A percentile compares a stretch with the other conserved stretches of the same genome.
phyloP scores from a whole-genome alignment of 2,888 invertebrate species.

The Itoplectis maculator region DNA sequence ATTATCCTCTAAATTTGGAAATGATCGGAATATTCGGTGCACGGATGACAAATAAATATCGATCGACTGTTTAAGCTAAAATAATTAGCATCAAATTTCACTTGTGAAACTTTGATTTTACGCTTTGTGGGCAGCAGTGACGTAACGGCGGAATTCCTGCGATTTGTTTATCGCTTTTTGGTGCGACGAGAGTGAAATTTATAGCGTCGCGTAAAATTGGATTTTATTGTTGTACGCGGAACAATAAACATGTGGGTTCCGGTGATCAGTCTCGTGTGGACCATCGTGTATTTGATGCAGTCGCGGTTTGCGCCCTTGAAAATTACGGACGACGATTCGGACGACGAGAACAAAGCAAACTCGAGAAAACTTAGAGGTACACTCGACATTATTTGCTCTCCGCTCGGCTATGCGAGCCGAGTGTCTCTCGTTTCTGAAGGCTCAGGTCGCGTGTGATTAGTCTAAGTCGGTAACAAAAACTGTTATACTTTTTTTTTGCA shows the following conservation, averaged over 20 bases:
- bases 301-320: conserved; percentile 59
- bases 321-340: conserved; percentile 26
- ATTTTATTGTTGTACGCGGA: conserved; percentile 1
- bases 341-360: conserved; percentile 28
- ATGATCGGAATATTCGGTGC: conserved; percentile 36
- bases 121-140: neutral
- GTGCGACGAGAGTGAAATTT: neutral
- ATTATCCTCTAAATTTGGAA: conserved; percentile 50
- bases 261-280: conserved; percentile 76
- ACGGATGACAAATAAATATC: neutral
- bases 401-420: too few relatives aligned
- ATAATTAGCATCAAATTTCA: neutral
- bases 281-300: conserved; percentile 74
- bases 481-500: too few relatives aligned
- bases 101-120: neutral
- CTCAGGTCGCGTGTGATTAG: too few relatives aligned
- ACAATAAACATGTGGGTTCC: conserved; percentile 78
- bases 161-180: neutral
- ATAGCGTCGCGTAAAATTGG: neutral
- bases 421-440: too few relatives aligned
- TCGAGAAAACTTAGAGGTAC: conserved; percentile 59
- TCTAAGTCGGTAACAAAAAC: too few relatives aligned
- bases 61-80: neutral
- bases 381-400: neutral
- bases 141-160: neutral